These are phyloP conservation scores for Anguilla japonica DNA, from an alignment of 2,113 vertebrate species.

Conservation along the genomic window DNA sequence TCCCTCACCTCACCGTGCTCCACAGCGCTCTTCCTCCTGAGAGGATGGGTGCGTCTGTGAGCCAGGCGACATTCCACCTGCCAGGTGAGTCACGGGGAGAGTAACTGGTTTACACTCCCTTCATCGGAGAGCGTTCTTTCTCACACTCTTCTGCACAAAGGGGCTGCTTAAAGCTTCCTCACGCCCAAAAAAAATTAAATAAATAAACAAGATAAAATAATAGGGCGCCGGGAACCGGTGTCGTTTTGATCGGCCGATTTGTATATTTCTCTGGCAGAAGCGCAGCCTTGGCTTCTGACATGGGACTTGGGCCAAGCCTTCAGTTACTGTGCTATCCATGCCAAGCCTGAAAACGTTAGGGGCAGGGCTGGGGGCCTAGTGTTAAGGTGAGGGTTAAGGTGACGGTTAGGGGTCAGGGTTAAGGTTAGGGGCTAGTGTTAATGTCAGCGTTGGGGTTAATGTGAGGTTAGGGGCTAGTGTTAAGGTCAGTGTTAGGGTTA, in stretches of 20 bases:
- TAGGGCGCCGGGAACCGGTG: neutral
- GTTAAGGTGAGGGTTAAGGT: too few species aligned
- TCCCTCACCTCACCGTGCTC: neutral
- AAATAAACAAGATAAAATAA: too few species aligned
- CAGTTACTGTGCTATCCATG: too few species aligned
- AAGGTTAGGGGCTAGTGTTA: too few species aligned
- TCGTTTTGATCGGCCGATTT: neutral
- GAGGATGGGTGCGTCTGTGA: slow-evolving; percentile 62
- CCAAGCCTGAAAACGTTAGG: too few species aligned
- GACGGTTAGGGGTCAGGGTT: too few species aligned
- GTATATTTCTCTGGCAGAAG: neutral
- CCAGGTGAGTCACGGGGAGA: slow-evolving; percentile 61
- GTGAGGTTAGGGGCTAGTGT: too few species aligned
- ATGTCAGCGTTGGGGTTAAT: too few species aligned
- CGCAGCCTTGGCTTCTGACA: neutral
- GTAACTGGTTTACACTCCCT: slow-evolving; percentile 5
- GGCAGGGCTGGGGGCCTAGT: too few species aligned
- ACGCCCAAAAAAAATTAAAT: neutral
- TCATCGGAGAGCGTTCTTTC: neutral
- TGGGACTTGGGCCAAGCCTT: neutral
- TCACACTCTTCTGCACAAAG: neutral
- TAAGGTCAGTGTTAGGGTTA: too few species aligned
- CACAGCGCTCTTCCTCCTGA: neutral
- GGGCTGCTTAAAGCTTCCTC: neutral
- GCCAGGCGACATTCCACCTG: slow-evolving; percentile 58